Base-by-base conservation (phyloP, 2,797 vertebrate genomes). In the Buceros bicornis region DNA sequence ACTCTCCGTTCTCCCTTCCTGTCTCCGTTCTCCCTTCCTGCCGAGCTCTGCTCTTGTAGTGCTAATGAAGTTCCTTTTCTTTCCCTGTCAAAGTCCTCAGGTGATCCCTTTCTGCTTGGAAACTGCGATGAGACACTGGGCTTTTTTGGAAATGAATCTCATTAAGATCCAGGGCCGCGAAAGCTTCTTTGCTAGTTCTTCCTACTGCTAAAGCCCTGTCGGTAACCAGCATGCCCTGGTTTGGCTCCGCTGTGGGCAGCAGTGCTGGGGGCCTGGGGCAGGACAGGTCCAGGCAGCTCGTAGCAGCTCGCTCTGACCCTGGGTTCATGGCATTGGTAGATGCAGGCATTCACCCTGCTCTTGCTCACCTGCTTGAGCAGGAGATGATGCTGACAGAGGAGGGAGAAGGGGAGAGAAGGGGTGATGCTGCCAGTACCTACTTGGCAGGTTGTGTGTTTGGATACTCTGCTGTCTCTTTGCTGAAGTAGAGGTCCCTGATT, bases 51-150 rank as follows among this genome's bases (percentile, higher is more conserved):
- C 82, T 95, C 94, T 83, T 81, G 65, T 74, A 47, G 76, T 47
- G 28, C 71, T 96, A 94, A 95, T 91, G 77, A 96, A 95, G 94
- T 79, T 40, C 80, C 82, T 90, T 85, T 93, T 86, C 93, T 90
- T 91, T 65, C 48, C 66, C 60, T 90, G 91, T 94, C 85, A 70
- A 40, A 90, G 87, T 42, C 91, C 80, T 96, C 93, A 93, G 96
- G 95, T 94, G 92, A 94, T 95, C 82, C 60, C 11, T 5, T 87
- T 84, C 77, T 89, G 60, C 88, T 83, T 86, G 37, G 72, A 93
- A 94, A 93, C 45, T 72, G 56, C 62, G 51, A 0, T 13, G 77
- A 93, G 72, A 91, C 50, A 43, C 72, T 78, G 76, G 76, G 80
- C 73, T 60, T 76, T 65, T 88, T 72, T 78, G 35, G 73, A 87